Percentiles rank a stretch among this genome's conserved stretches.
phyloP scores from a whole-genome alignment of 1,140 invertebrate species.

The Sitophilus oryzae region DNA sequence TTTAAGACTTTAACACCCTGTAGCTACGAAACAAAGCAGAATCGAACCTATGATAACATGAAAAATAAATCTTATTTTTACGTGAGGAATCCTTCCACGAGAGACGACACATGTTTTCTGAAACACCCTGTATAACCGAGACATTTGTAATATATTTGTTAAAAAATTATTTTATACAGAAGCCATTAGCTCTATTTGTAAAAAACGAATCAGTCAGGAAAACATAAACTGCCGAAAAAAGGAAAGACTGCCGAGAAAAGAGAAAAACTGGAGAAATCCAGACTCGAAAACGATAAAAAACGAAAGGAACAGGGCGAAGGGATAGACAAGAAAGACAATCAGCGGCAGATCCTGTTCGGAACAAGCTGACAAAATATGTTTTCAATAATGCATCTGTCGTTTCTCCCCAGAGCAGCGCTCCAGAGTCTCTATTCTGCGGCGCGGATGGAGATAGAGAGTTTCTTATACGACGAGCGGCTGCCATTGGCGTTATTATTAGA shows the following conservation, averaged over 20 bases:
- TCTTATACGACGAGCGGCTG: constrained; percentile 15
- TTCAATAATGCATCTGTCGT: constrained; percentile 19
- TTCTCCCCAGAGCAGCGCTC: constrained; percentile 4
- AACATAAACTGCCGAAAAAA: constrained; percentile 4
- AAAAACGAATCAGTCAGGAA: too few relatives aligned
- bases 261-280: too few relatives aligned
- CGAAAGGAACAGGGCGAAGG: constrained; percentile 8
- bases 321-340: constrained; percentile 16
- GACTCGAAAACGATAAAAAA: constrained; percentile 17
- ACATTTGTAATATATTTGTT: too few relatives aligned
- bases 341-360: constrained; percentile 7
- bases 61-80: too few relatives aligned
- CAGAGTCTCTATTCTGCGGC: too few relatives aligned
- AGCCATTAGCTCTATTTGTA: background rate
- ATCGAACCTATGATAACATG: too few relatives aligned
- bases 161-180: too few relatives aligned
- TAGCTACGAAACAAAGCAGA: too few relatives aligned
- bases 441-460: constrained; percentile 14
- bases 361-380: constrained; percentile 21
- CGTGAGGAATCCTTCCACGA: too few relatives aligned
- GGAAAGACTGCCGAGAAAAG: background rate
- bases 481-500: constrained; percentile 2
- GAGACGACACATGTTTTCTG: too few relatives aligned
- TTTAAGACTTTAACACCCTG: too few relatives aligned
- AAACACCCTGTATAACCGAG: too few relatives aligned